Base-by-base conservation (phyloP, 1,140 invertebrate genomes). In the Limonius californicus region DNA sequence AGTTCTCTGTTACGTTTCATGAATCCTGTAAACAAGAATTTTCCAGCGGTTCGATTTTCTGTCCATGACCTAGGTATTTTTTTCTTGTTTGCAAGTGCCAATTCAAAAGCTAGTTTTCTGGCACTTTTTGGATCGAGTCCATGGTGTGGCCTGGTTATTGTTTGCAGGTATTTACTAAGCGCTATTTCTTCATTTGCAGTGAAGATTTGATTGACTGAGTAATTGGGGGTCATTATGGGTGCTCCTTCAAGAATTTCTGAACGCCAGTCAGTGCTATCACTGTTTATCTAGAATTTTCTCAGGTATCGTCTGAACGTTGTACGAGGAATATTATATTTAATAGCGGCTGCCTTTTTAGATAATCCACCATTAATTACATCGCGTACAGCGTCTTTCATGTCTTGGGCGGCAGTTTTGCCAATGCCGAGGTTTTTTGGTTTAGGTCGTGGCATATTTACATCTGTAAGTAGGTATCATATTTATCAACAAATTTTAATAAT, bases 21-120 rank as follows among this genome's bases (percentile, higher is more conserved):
- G n/a, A 18, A 47, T 14, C 6, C 8, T 16, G 4, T 35, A 1
- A 57, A 39, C 16, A 16, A 59, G n/a, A 42, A 23, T 6, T 20
- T 19, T 19, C 57, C 42, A 23, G 39, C 57, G 14, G 18, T 19
- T 20, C 21, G 23, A 18, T 59, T 59, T 23, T 12, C 12, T 12
- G 2, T 23, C 55, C 55, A 57, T 9, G 55, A 39, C 12, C 1
- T 11, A 19, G 55, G 55, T 19, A 57, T 14, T 3, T 8, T 27
- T n/a, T 15, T n/a, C 9, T 56, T 56, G 14, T 56, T 56, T 1
- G 54, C 20, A 14, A 14, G 1, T 8, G 55, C 14, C 9, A 35
- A 35, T 19, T 55, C 53, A 54, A 19, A 55, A 6, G 59, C 50
- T 35, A 62, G 16, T 30, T 62, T 54, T 62, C 42, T 55, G 4